A percentile compares a stretch with the other conserved stretches of the same genome.
Conservation (phyloP, 1,140 invertebrate genomes). For the Drosophila bocqueti region DNA sequence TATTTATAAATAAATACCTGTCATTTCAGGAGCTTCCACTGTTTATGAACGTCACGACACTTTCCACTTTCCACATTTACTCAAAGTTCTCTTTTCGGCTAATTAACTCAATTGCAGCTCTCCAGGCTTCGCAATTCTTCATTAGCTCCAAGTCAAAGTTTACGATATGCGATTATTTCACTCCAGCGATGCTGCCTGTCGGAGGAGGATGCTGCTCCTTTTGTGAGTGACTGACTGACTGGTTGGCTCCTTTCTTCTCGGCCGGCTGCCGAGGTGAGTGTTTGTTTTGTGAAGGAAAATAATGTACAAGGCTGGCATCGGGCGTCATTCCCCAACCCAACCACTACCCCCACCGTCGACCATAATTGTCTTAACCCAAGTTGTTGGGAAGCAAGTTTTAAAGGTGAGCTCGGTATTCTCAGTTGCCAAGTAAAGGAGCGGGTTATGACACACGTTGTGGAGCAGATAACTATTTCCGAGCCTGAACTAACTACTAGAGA, state of each 20-base stretch:
- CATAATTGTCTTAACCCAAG: conserved; percentile 41
- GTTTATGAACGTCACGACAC: conserved; percentile 21
- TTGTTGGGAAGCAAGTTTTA: conserved; percentile 31
- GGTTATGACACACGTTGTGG: conserved; percentile 28
- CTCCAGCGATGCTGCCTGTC: conserved; percentile 38
- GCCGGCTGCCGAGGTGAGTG: conserved; percentile 50
- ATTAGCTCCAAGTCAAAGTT: conserved; percentile 54
- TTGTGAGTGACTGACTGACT: conserved; percentile 26
- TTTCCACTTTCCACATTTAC: conserved; percentile 32
- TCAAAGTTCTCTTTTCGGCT: conserved; percentile 30
- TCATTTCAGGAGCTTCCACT: conserved; percentile 4
- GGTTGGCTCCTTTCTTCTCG: conserved; percentile 10
- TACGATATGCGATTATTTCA: conserved; percentile 68
- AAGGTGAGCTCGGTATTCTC: conserved; percentile 24
- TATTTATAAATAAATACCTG: conserved; percentile 20
- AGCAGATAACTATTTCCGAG: conserved; percentile 40
- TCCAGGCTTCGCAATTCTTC: conserved; percentile 37
- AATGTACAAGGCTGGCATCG: conserved; percentile 44
- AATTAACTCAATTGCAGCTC: conserved; percentile 54
- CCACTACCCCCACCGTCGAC: conserved; percentile 7
- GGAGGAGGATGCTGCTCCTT: conserved; percentile 36
- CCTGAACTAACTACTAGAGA: conserved; percentile 34
- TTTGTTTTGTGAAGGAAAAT: conserved; percentile 65
- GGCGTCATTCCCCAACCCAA: neutral
- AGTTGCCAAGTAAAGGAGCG: neutral